These are phyloP conservation scores for Thunnus albacares DNA, from an alignment of 2,797 vertebrate genomes.

Conservation along the genomic window DNA sequence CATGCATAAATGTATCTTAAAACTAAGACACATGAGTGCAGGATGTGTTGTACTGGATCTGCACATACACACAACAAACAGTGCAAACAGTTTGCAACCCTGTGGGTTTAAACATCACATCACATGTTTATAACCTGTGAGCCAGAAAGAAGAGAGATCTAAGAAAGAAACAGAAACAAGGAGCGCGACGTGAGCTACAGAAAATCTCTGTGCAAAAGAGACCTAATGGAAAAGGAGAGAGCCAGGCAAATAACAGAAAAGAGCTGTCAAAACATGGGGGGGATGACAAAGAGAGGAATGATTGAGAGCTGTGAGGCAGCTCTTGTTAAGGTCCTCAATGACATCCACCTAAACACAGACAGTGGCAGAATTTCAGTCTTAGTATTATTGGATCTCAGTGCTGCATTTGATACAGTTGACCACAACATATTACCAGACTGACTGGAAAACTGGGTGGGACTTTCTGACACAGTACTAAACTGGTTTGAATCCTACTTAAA, in stretches of 20 bases:
- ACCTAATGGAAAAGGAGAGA: neutral
- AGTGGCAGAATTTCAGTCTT: too few relatives aligned
- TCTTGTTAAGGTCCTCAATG: too few relatives aligned
- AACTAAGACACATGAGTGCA: neutral
- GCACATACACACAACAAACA: neutral
- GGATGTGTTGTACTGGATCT: neutral
- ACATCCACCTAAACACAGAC: too few relatives aligned
- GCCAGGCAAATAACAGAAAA: neutral
- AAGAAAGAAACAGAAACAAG: neutral
- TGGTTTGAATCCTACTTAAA: too few relatives aligned
- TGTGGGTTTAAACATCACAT: constrained; percentile 6
- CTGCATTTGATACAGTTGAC: too few relatives aligned
- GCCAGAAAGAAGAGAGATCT: neutral
- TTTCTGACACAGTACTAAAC: too few relatives aligned
- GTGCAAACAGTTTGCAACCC: neutral
- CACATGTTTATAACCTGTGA: neutral
- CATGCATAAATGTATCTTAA: neutral
- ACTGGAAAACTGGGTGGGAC: too few relatives aligned
- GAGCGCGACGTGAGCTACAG: neutral
- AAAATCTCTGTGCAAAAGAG: constrained; percentile 7
- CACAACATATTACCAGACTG: too few relatives aligned
- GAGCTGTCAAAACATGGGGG: constrained; percentile 41
- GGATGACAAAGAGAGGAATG: constrained; percentile 23
- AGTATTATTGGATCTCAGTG: too few relatives aligned
- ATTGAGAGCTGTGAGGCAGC: neutral